phyloP scores from a whole-genome alignment of 2,797 vertebrate species.

The Xenops minutus region DNA sequence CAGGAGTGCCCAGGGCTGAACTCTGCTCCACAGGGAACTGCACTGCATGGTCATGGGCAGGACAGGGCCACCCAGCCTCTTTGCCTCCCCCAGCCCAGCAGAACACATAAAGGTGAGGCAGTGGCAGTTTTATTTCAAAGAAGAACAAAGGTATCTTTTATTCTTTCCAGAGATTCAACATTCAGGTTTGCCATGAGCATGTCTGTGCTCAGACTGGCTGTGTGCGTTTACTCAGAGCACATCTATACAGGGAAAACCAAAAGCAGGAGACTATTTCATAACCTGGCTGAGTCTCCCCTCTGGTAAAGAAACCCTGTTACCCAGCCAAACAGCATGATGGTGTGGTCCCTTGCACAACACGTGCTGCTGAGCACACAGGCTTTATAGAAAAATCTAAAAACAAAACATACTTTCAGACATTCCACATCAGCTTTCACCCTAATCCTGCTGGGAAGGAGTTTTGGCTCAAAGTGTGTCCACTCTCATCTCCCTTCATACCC shows the following conservation, averaged over 20 bases:
- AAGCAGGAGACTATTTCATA: background rate
- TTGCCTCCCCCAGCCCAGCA: background rate
- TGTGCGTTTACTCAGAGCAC: background rate
- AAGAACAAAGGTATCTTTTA: constrained; percentile 55
- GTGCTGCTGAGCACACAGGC: background rate
- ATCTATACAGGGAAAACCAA: background rate
- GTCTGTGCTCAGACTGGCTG: background rate
- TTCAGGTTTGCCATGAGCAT: background rate
- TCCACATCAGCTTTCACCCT: background rate
- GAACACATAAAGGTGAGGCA: background rate
- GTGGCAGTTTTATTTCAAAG: constrained; percentile 14
- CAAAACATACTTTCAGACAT: background rate
- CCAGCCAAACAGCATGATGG: background rate
- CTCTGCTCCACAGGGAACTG: background rate
- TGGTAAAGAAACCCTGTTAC: background rate
- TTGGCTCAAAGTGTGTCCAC: constrained; percentile 18
- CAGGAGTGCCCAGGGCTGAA: background rate
- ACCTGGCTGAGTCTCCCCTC: background rate
- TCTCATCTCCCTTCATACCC: background rate
- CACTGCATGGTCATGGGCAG: fast-evolving
- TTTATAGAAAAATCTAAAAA: background rate
- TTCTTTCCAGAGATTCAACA: background rate
- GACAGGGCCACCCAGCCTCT: background rate
- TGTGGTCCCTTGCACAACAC: background rate
- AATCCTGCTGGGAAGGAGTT: background rate